Base-by-base conservation (phyloP, 2,113 vertebrate species). In the Gobio gobio region DNA sequence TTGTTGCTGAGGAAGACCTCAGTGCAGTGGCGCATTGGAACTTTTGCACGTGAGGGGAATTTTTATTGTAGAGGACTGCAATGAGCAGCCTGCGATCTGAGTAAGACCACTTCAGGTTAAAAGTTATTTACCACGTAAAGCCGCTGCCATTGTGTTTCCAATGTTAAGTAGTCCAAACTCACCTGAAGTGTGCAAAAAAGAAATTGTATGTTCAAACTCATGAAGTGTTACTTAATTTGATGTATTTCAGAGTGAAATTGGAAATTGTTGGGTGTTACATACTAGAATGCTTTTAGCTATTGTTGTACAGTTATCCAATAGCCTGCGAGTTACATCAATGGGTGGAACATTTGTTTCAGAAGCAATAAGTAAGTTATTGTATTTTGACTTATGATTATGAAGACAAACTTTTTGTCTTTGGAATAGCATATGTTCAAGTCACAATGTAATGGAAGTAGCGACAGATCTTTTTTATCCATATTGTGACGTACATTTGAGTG, bases 1-100 rank as follows among this genome's bases (percentile, higher is more conserved):
- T 56, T 76, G 66, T 49, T 51, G 54, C 64, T 47, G 78, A 83
- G 83, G 64, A 75, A 63, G 58, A 54, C 40, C 72, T 78, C 43
- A 45, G 36, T 8, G 7, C n/a, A 54, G 73, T 54, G 47, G 70
- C 43, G 40, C 70, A 73, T 47, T 73, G 70, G 43, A 43, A 74
- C n/a, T 47, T 74, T 74, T 13, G 43, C 12, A 74, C 70, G 72
- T 74, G 72, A 74, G 72, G 43, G 7, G 72, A 49, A 74, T 74
- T 49, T 49, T 26, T 74, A 49, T n/a, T 49, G 72, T 24, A 7
- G n/a, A 49, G 72, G 43, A 47, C 43, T 47, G 43, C 43, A 74
- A 26, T 47, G 45, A 74, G n/a, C 72, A 16, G n/a, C 12, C 43
- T 74, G 70, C 6, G 3, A 22, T 16, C 70, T 47, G 40, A 45